These are phyloP conservation scores for Lepidocyrtoides sp. DNA, from an alignment of 2,888 invertebrate genomes.

Conservation along the genomic window DNA sequence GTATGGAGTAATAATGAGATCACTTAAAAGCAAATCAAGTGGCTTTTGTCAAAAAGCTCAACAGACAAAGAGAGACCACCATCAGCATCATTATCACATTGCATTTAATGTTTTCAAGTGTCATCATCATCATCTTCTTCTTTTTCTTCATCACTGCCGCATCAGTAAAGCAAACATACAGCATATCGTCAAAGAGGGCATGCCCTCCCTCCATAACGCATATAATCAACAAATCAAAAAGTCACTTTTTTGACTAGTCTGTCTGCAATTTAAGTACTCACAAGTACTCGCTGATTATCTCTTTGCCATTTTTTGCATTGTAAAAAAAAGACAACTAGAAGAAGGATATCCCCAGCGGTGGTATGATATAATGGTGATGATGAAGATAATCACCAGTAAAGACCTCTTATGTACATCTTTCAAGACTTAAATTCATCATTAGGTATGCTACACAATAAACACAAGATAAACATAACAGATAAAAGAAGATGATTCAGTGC, in stretches of 20 bases:
- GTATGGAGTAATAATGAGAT: slow-evolving; percentile 54
- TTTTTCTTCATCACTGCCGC: neutral
- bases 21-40: slow-evolving; percentile 67
- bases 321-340: slow-evolving; percentile 20
- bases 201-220: slow-evolving; percentile 49
- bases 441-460: slow-evolving; percentile 4
- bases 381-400: too few species aligned
- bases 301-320: neutral
- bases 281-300: slow-evolving; percentile 17
- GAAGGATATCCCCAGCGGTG: neutral
- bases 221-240: slow-evolving; percentile 58
- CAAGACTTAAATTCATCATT: neutral
- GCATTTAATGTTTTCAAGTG: slow-evolving; percentile 50
- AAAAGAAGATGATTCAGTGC: slow-evolving; percentile 31
- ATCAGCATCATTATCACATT: neutral
- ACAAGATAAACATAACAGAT: slow-evolving; percentile 6
- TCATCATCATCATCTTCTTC: slow-evolving; percentile 53
- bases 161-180: slow-evolving; percentile 25
- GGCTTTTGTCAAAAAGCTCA: slow-evolving; percentile 28
- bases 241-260: slow-evolving; percentile 32
- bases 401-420: too few species aligned
- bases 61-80: slow-evolving; percentile 15
- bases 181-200: slow-evolving; percentile 56
- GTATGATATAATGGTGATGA: too few species aligned
- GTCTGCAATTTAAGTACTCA: neutral